Conservation (phyloP, 2,888 invertebrate genomes). For the Hermaeophaga mercurialis region DNA sequence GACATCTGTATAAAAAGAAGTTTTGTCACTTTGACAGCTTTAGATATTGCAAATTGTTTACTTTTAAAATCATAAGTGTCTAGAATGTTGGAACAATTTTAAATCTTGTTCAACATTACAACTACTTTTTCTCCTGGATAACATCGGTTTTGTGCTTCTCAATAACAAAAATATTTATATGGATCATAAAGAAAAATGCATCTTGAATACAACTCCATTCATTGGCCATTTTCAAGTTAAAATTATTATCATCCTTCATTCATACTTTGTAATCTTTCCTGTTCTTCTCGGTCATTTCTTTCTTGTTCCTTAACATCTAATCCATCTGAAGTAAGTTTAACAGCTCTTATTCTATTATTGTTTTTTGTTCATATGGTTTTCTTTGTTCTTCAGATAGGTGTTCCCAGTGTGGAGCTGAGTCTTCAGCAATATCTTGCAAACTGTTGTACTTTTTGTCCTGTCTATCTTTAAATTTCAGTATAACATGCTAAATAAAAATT, state of each 20-base stretch:
- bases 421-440: constrained; percentile 35
- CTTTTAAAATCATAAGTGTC: constrained; percentile 46
- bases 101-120: constrained; percentile 54
- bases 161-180: constrained; percentile 44
- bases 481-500: constrained; percentile 41
- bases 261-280: constrained; percentile 34
- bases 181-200: constrained; percentile 43
- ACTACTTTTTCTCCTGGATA: constrained; percentile 45
- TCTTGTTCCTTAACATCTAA: constrained; percentile 39
- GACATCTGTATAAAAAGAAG: no score
- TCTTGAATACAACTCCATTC: constrained; percentile 31
- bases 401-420: constrained; percentile 38
- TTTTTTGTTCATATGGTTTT: constrained; percentile 37
- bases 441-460: constrained; percentile 31
- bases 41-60: no score
- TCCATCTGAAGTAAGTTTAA: constrained; percentile 40
- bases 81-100: constrained; percentile 48
- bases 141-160: constrained; percentile 25
- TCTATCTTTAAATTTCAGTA: constrained; percentile 39
- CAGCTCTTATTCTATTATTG: constrained; percentile 22
- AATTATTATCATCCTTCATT: constrained; percentile 37
- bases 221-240: constrained; percentile 27
- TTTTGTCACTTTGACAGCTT: no score
- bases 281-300: constrained; percentile 30
- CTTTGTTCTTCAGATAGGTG: constrained; percentile 37